Percentiles rank a stretch among this genome's conserved stretches.
Evolutionary conservation across 2,888 invertebrate species (phyloP).

Genomic region (Trachelus troglodyta): DNA sequence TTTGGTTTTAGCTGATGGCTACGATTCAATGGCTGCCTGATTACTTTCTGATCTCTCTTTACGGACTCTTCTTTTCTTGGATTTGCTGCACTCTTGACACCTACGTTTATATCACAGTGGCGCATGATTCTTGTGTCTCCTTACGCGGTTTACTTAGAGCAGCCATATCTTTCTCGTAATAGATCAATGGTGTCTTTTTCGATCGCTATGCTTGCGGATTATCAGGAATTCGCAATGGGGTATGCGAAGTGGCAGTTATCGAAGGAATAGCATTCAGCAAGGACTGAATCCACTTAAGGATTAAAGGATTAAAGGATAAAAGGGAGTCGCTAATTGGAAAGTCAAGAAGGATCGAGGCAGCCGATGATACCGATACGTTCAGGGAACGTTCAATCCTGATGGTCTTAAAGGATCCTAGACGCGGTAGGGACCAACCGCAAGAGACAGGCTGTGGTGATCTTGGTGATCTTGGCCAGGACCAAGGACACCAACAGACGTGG

Average conservation of each 20-base stretch:
- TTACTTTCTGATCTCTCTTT: slow-evolving; percentile 45
- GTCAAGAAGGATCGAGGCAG: slow-evolving; percentile 7
- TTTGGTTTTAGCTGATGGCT: slow-evolving; percentile 30
- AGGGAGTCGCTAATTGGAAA: slow-evolving; percentile 44
- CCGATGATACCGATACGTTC: neutral
- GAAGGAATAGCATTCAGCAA: slow-evolving; percentile 12
- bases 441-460: slow-evolving; percentile 4
- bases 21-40: slow-evolving; percentile 42
- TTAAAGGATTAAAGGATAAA: slow-evolving; percentile 19
- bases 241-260: slow-evolving; percentile 6
- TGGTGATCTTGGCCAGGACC: slow-evolving; percentile 48
- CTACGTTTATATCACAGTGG: neutral
- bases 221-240: neutral
- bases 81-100: neutral
- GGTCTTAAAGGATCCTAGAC: neutral
- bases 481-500: slow-evolving; percentile 51
- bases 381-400: neutral
- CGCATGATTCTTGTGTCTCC: neutral
- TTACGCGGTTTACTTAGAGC: neutral
- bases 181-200: neutral
- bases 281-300: slow-evolving; percentile 9
- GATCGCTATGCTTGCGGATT: neutral
- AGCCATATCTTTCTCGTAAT: neutral
- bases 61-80: slow-evolving; percentile 26
- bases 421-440: neutral